Conservation (phyloP, 2,888 invertebrate genomes). For the Campoletis raptor region DNA sequence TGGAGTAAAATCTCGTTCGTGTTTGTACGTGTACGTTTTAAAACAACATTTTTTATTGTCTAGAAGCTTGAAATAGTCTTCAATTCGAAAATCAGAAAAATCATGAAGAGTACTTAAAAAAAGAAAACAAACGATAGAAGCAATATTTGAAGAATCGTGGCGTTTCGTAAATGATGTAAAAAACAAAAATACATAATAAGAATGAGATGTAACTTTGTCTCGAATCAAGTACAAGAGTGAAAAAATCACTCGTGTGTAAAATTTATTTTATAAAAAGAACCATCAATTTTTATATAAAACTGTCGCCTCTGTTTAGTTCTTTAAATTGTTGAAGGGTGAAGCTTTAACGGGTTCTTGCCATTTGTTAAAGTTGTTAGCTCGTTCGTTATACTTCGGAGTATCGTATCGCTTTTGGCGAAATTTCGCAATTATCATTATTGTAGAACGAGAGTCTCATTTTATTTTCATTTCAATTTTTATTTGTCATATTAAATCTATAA, state of each 20-base stretch:
- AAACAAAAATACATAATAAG: neutral
- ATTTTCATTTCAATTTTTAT: neutral
- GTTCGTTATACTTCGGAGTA: neutral
- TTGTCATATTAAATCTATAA: slow-evolving; percentile 35
- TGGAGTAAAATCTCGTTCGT: neutral
- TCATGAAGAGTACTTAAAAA: neutral
- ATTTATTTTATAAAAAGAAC: neutral
- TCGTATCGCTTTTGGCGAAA: slow-evolving; percentile 6
- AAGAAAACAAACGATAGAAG: neutral
- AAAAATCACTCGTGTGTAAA: neutral
- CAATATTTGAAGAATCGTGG: neutral
- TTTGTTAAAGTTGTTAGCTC: neutral
- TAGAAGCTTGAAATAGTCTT: neutral
- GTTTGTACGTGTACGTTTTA: too few relatives aligned
- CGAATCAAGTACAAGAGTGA: neutral
- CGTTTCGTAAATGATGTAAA: neutral
- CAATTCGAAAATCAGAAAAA: neutral
- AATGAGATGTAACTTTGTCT: neutral
- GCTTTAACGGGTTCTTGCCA: neutral
- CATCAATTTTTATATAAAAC: neutral
- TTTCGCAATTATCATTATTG: slow-evolving; percentile 7
- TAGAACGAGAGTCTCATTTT: neutral
- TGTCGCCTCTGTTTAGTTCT: neutral
- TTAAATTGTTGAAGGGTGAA: neutral
- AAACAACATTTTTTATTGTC: too few relatives aligned